phyloP scores from a whole-genome alignment of 2,113 vertebrate genomes.

The Pluvianellus socialis region DNA sequence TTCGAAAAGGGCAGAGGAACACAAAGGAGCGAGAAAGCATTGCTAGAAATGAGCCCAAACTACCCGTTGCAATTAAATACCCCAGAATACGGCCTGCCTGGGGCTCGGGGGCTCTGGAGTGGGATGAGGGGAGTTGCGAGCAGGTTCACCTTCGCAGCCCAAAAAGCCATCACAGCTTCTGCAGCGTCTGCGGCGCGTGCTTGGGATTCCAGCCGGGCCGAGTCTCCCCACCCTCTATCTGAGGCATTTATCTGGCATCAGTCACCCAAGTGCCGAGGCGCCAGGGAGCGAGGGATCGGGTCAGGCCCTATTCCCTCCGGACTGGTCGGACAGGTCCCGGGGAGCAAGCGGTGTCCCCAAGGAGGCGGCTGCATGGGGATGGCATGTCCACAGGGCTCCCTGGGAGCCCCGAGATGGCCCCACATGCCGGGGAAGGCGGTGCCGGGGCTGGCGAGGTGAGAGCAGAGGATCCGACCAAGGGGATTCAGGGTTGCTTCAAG shows the following conservation, averaged over 20 bases:
- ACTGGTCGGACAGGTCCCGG: constrained; percentile 23
- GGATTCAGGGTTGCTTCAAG: background rate
- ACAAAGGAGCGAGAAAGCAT: background rate
- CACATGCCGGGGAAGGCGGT: rapidly evolving
- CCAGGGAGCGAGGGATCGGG: background rate
- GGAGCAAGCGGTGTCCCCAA: background rate
- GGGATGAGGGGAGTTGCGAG: background rate
- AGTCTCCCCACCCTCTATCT: constrained; percentile 54
- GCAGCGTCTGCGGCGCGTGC: background rate
- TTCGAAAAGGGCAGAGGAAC: background rate
- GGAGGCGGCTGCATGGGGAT: background rate
- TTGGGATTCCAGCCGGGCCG: constrained; percentile 22
- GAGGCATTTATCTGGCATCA: constrained; percentile 63
- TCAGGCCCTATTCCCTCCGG: background rate
- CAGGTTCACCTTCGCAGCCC: background rate
- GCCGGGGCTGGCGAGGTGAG: no score
- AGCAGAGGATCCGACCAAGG: no score
- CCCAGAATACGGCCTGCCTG: rapidly evolving
- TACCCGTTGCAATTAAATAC: background rate
- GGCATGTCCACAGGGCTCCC: background rate
- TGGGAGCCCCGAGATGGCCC: background rate
- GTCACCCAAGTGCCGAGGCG: constrained; percentile 39
- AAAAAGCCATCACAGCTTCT: background rate
- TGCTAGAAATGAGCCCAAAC: background rate
- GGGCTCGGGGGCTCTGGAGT: background rate